Conservation (phyloP, 2,797 vertebrate species). For the Mus spretus region DNA sequence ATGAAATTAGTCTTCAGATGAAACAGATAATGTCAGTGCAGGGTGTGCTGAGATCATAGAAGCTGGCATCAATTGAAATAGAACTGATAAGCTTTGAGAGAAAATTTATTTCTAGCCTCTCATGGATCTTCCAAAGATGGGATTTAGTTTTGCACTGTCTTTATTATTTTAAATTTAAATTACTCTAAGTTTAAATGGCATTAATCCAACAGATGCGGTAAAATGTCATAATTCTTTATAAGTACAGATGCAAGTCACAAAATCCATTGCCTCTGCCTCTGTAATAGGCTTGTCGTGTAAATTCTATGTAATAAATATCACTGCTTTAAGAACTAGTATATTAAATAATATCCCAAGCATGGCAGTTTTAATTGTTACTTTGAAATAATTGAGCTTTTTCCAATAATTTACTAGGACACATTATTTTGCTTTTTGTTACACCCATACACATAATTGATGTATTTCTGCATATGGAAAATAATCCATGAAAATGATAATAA, state of each 20-base stretch:
- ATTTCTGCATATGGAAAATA: slow-evolving; percentile 44
- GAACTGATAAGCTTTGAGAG: slow-evolving; percentile 57
- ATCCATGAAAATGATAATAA: slow-evolving; percentile 56
- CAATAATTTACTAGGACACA: neutral
- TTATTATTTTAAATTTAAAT: slow-evolving; percentile 79
- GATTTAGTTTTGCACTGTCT: slow-evolving; percentile 56
- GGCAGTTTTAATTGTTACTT: neutral
- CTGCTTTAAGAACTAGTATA: neutral
- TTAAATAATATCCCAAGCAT: neutral
- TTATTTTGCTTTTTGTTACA: neutral
- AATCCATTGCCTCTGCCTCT: neutral
- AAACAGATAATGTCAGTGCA: slow-evolving; percentile 47
- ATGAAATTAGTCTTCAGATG: slow-evolving; percentile 71
- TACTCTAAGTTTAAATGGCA: slow-evolving; percentile 70
- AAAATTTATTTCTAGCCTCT: slow-evolving; percentile 48
- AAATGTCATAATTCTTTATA: slow-evolving; percentile 58
- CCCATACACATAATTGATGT: neutral
- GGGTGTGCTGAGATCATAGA: slow-evolving; percentile 62
- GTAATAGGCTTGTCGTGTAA: neutral
- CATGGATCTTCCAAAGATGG: slow-evolving; percentile 62
- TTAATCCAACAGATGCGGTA: slow-evolving; percentile 58
- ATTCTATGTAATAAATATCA: neutral
- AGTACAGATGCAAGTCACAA: slow-evolving; percentile 53
- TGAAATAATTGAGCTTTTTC: slow-evolving; percentile 31
- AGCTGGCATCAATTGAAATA: slow-evolving; percentile 69